phyloP scores from a whole-genome alignment of 2,797 vertebrate species.

The Eospalax fontanierii region DNA sequence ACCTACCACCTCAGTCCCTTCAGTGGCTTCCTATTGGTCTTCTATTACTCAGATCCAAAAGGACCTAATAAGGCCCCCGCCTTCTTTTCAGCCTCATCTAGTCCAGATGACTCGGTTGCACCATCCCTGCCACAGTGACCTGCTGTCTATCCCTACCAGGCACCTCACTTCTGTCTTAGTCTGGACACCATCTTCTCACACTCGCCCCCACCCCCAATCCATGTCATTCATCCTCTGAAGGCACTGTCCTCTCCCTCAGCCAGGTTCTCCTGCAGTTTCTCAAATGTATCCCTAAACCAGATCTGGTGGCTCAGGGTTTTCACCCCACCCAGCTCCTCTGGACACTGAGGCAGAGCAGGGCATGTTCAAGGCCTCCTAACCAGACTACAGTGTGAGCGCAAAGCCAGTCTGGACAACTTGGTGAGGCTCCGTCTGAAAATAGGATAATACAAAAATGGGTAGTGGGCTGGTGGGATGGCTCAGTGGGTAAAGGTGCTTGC shows the following conservation, averaged over 20 bases:
- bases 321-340: neutral
- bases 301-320: neutral
- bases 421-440: neutral
- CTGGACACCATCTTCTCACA: neutral
- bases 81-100: neutral
- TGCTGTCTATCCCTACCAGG: neutral
- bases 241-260: neutral
- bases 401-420: neutral
- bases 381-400: neutral
- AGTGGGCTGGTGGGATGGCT: neutral
- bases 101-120: neutral
- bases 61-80: too few species aligned
- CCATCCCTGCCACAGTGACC: neutral
- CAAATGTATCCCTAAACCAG: neutral
- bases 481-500: neutral
- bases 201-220: fast-evolving
- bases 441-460: neutral
- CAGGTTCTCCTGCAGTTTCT: neutral
- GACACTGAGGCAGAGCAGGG: neutral
- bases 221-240: neutral
- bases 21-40: neutral
- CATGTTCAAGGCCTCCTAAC: neutral
- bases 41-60: neutral
- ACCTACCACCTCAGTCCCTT: too few species aligned
- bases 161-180: neutral